Evolutionary conservation across 2,113 vertebrate species (phyloP).

Genomic region (Diphyllodes magnificus): DNA sequence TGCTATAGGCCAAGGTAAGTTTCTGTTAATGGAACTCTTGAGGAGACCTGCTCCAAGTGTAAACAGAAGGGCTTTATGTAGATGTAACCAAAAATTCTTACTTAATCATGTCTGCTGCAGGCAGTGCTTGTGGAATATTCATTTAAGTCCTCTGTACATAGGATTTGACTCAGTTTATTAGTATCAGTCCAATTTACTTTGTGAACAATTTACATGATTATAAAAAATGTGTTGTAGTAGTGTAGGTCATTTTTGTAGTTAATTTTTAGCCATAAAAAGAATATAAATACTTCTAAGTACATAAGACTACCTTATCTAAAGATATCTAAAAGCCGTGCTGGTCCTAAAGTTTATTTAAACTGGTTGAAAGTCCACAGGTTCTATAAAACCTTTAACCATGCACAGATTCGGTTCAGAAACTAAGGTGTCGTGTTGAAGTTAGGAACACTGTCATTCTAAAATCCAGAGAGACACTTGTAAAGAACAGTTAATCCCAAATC

Average conservation of each 20-base stretch:
- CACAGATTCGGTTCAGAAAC: background rate
- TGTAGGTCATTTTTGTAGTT: background rate
- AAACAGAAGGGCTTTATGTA: background rate
- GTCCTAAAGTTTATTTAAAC: background rate
- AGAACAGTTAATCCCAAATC: background rate
- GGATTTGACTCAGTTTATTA: background rate
- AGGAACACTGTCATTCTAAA: background rate
- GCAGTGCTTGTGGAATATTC: background rate
- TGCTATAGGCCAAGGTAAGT: background rate
- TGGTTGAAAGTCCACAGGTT: background rate
- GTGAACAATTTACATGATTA: background rate
- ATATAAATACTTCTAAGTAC: background rate
- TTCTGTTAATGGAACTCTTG: background rate
- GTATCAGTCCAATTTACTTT: background rate
- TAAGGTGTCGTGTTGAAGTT: background rate
- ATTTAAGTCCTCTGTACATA: background rate
- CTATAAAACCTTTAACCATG: background rate
- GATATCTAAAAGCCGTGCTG: background rate
- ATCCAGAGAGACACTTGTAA: background rate
- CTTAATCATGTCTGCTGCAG: background rate
- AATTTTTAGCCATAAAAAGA: background rate
- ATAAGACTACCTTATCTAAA: background rate
- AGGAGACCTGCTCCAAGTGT: background rate
- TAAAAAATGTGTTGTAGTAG: background rate
- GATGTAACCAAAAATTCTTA: background rate